These are phyloP conservation scores for Deilephila porcellus DNA, from an alignment of 2,888 invertebrate genomes.

Conservation along the genomic window DNA sequence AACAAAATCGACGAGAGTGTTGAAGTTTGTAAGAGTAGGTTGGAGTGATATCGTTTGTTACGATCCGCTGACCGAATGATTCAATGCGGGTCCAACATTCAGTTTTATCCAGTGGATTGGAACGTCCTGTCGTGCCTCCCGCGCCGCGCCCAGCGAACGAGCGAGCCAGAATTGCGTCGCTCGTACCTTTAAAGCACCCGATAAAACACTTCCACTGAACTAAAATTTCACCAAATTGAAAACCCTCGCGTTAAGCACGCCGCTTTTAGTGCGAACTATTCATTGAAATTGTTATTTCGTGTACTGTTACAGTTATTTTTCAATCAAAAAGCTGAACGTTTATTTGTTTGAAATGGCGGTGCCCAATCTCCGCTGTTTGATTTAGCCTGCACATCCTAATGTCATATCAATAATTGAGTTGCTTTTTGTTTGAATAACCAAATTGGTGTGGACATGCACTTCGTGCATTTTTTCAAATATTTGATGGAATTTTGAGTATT, in stretches of 20 bases:
- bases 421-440: slow-evolving; percentile 32
- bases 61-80: slow-evolving; percentile 25
- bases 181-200: slow-evolving; percentile 37
- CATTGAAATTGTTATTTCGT: slow-evolving; percentile 55
- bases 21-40: slow-evolving; percentile 20
- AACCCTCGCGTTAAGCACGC: slow-evolving; percentile 52
- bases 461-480: slow-evolving; percentile 14
- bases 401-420: slow-evolving; percentile 38
- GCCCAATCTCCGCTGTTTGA: slow-evolving; percentile 42
- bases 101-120: slow-evolving; percentile 18
- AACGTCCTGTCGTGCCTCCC: slow-evolving; percentile 9
- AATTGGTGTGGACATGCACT: slow-evolving; percentile 26
- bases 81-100: slow-evolving; percentile 25
- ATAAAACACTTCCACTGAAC: slow-evolving; percentile 55
- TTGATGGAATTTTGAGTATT: slow-evolving; percentile 7
- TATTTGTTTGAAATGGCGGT: slow-evolving; percentile 44
- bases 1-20: slow-evolving; percentile 23
- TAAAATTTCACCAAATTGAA: slow-evolving; percentile 61
- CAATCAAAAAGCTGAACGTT: slow-evolving; percentile 46
- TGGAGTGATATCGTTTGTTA: slow-evolving; percentile 25
- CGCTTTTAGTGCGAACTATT: slow-evolving; percentile 55
- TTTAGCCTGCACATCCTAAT: slow-evolving; percentile 39
- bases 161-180: slow-evolving; percentile 12
- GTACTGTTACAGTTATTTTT: slow-evolving; percentile 49
- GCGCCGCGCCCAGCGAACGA: slow-evolving; percentile 8